Evolutionary conservation across 1,140 invertebrate genomes (phyloP).

Genomic region (Saccostrea cuccullata): DNA sequence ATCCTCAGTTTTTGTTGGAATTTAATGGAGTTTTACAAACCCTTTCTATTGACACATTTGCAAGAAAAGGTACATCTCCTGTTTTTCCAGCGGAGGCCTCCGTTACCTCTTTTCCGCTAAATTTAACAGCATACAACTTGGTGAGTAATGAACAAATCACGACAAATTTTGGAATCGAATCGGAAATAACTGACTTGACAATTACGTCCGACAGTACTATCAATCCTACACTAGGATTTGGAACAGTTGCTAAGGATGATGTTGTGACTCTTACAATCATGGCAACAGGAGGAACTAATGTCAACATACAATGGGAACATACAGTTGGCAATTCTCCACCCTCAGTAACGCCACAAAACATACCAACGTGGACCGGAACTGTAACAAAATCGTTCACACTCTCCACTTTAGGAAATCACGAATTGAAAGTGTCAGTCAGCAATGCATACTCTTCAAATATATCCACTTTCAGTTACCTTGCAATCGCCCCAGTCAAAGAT

Average conservation of each 20-base stretch:
- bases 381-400: conserved; percentile 62
- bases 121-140: conserved; percentile 59
- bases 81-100: conserved; percentile 8
- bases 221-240: conserved; percentile 48
- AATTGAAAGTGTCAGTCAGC: conserved; percentile 62
- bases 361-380: conserved; percentile 28
- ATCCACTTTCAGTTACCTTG: conserved; percentile 53
- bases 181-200: conserved; percentile 49
- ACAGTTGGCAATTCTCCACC: not conserved
- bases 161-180: conserved; percentile 61
- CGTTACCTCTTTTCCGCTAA: conserved; percentile 44
- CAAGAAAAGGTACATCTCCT: not conserved
- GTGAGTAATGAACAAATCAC: conserved; percentile 53
- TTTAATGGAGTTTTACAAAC: conserved; percentile 47
- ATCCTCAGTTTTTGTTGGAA: conserved; percentile 48
- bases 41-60: conserved; percentile 42
- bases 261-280: conserved; percentile 52
- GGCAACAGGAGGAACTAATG: conserved; percentile 65
- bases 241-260: conserved; percentile 35
- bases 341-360: conserved; percentile 55
- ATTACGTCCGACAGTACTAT: conserved; percentile 7
- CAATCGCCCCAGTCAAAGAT: conserved; percentile 62
- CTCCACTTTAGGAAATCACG: conserved; percentile 61
- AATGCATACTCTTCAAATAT: conserved; percentile 66
- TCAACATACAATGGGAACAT: conserved; percentile 62